Percentiles rank a stretch among this genome's conserved stretches.
These are phyloP conservation scores for Ploceus nigricollis DNA, from an alignment of 2,113 vertebrate genomes.

Conservation along the genomic window DNA sequence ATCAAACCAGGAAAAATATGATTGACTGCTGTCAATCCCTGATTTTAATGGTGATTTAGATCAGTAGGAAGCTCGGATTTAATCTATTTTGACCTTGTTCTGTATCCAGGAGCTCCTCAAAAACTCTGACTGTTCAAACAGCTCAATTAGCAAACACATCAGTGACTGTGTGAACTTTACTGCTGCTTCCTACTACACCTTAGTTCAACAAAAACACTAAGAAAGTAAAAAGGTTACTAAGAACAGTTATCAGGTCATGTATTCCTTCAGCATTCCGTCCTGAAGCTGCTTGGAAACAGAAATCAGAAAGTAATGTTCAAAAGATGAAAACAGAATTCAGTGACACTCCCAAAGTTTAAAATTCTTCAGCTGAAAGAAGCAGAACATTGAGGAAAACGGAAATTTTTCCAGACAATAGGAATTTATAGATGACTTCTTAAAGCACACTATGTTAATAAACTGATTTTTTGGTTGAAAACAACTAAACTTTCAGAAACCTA, in stretches of 20 bases:
- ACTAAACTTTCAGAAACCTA: not conserved
- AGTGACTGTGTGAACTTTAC: not conserved
- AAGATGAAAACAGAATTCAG: not conserved
- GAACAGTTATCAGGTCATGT: not conserved
- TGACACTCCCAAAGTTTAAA: not conserved
- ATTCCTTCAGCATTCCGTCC: not conserved
- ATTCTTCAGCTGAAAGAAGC: not conserved
- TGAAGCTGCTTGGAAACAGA: not conserved
- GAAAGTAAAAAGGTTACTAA: not conserved
- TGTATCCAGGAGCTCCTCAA: not conserved
- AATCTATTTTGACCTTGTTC: not conserved
- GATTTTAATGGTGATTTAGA: not conserved
- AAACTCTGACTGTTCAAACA: not conserved
- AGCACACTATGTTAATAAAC: not conserved
- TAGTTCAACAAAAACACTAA: not conserved
- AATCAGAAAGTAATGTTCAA: not conserved
- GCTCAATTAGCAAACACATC: not conserved
- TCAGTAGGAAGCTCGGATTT: not conserved
- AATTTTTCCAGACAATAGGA: not conserved
- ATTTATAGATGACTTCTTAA: not conserved
- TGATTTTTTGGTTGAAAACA: not conserved
- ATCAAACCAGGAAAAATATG: not conserved
- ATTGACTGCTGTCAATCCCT: not conserved
- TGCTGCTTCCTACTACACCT: not conserved
- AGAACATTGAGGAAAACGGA: not conserved